Percentiles rank a stretch among this genome's conserved stretches.
Evolutionary conservation across 2,113 vertebrate species (phyloP).

Genomic region (Athene noctua): DNA sequence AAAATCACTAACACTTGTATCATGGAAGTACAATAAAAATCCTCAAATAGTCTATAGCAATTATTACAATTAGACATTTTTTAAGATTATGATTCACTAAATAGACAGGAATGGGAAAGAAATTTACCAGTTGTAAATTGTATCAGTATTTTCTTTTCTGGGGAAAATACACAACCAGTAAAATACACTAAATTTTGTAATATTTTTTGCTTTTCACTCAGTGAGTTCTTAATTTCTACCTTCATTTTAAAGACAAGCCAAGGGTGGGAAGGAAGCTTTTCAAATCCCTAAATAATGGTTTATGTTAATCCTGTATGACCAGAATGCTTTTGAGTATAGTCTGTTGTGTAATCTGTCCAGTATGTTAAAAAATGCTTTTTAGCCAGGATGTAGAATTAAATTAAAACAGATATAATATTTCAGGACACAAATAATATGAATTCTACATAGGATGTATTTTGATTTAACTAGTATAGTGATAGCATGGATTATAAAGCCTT

Average conservation of each 20-base stretch:
- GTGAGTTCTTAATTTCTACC: not conserved
- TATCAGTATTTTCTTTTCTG: not conserved
- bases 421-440: not conserved
- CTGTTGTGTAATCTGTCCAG: not conserved
- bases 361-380: not conserved
- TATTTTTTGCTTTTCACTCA: not conserved
- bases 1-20: too few relatives aligned
- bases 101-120: not conserved
- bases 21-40: not conserved
- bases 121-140: not conserved
- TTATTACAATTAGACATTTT: not conserved
- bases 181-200: not conserved
- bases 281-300: not conserved
- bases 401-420: not conserved
- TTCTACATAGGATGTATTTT: not conserved
- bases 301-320: not conserved
- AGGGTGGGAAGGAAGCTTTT: not conserved
- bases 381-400: not conserved
- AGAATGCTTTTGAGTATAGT: not conserved
- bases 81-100: not conserved
- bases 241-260: not conserved
- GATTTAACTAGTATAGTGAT: not conserved
- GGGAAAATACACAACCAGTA: not conserved
- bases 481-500: not conserved
- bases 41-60: not conserved